Base-by-base conservation (phyloP, 2,113 vertebrate genomes). In the Channa argus region DNA sequence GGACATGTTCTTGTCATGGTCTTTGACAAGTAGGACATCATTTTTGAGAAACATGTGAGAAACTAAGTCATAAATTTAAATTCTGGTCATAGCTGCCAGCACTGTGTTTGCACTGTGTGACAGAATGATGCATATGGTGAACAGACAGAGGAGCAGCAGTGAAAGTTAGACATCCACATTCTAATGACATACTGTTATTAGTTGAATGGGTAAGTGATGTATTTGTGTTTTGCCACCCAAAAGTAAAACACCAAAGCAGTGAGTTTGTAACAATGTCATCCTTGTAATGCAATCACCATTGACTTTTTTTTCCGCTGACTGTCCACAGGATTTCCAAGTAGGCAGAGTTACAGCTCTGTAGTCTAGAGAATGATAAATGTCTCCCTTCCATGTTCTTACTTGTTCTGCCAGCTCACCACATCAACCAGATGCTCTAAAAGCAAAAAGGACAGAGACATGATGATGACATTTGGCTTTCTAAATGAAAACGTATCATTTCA, bases 401-500 rank as follows among this genome's bases (percentile, higher is more conserved):
- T 74, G 88, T 86, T 87, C 81, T 85, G 88, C 88, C 89, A 91
- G 86, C 90, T 92, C 82, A 92, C 91, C 92, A 93, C 91, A 94
- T 93, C 91, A 93, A 92, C 91, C 91, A 88, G 83, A 74, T 39
- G 78, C 87, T 90, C 86, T 79, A 63, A 92, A 92, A 89, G 89
- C 83, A 83, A 86, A 86, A 91, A 85, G 86, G 86, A 81, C 86
- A 87, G 86, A 92, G 90, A 93, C 89, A 90, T 64, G 85, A 92
- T 85, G 86, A 89, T 91, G 88, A 91, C 77, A 92, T 94, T 92
- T 77, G 88, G 88, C 86, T 91, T 92, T 86, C 82, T 84, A 79
- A 93, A 94, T 88, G 88, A 91, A 94, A 93, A 93, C 88, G 68
- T 90, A 90, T 90, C 83, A 91, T 94, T 92, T 94, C 76, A 86